Evolutionary conservation across 2,888 invertebrate species (phyloP), one percentile per base, ranked within the genome.

Genomic region (Mimumesa dahlbomi): DNA sequence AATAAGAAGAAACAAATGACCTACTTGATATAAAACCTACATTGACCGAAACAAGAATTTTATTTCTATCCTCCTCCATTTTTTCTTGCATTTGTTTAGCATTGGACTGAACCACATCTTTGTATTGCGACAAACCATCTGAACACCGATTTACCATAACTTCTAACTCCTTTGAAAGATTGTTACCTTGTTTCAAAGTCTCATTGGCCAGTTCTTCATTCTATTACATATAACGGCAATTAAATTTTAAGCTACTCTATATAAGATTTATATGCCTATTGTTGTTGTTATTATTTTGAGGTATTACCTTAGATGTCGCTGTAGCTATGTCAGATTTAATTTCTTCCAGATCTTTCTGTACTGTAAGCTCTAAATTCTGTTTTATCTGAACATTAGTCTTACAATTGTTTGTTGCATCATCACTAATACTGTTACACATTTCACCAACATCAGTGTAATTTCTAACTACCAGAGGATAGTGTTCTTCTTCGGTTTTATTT

Each of bases 91-190:
- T 57, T 22, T 84, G 72, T 7, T 53, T 57, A n/a, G 66, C 68
- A 45, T 79, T 78, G 19, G 48, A 25, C 56, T 83, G 66, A 22
- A 84, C 59, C n/a, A 56, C 50, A 53, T 75, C 58, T 31, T 81
- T 81, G 38, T 86, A 82, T 22, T 75, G 59, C 19, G 38, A 40
- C 18, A 85, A 68, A 13, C 68, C 64, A 43, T 81, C 59, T 31
- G 79, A 75, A 42, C 73, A 81, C 31, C 72, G 57, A 34, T 71
- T 81, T 21, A 87, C 21, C 43, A 75, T 75, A 13, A 57, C 77
- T 64, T 84, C 75, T 43, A 89, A 75, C 68, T 87, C 77, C 9
- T 75, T 59, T 7, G 79, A 73, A 29, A 88, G 40, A 31, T 65
- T 50, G 34, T 71, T 69, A 46, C 87, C 79, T 18, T 79, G 49